Conservation (phyloP, 2,888 invertebrate genomes). For the Melinaea marsaeus region DNA sequence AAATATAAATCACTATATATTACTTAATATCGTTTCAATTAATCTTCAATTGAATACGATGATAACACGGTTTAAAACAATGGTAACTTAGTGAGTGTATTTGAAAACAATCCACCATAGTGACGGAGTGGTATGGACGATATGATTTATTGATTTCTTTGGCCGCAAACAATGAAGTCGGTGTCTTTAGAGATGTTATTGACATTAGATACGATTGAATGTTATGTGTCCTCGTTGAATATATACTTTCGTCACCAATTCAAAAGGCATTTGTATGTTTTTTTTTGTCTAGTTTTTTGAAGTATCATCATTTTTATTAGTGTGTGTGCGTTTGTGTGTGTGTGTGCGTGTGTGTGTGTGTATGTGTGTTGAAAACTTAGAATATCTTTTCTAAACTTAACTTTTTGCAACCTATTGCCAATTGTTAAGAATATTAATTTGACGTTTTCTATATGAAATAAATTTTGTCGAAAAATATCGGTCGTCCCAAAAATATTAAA, state of each 20-base stretch:
- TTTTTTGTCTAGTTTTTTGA: no score
- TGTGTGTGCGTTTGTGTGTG: no score
- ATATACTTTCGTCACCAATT: neutral
- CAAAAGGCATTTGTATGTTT: no score
- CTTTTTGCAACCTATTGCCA: no score
- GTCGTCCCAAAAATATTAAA: no score
- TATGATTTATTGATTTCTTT: constrained; percentile 50
- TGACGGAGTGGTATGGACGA: constrained; percentile 34
- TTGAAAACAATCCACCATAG: constrained; percentile 51
- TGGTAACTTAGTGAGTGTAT: constrained; percentile 43
- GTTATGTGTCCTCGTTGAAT: constrained; percentile 26
- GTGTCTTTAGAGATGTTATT: constrained; percentile 40
- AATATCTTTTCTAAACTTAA: no score
- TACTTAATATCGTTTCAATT: constrained; percentile 5
- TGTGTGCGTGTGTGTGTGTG: no score
- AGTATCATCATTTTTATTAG: no score
- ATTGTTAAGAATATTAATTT: no score
- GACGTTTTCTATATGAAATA: no score
- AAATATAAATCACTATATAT: neutral
- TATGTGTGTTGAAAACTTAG: no score
- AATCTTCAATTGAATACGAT: constrained; percentile 17
- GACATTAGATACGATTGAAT: constrained; percentile 46
- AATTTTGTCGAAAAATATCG: no score
- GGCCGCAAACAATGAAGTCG: constrained; percentile 41
- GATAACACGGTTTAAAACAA: constrained; percentile 27